Evolutionary conservation across 2,113 vertebrate genomes (phyloP).

Genomic region (Xenopus laevis): DNA sequence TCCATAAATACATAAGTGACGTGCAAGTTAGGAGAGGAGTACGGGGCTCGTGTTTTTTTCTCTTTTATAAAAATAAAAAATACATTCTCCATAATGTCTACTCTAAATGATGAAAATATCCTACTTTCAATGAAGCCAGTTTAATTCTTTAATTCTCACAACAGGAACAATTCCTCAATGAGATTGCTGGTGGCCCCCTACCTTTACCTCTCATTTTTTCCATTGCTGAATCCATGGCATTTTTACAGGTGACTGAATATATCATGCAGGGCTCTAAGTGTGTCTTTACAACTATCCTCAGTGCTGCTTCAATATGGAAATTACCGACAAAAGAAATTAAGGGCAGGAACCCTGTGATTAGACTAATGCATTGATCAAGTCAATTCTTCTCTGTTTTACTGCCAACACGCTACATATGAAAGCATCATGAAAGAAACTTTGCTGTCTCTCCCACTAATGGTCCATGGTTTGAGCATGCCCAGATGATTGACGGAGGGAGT

Average conservation of each 20-base stretch:
- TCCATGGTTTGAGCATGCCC: slow-evolving; percentile 69
- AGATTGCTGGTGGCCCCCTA: slow-evolving; percentile 52
- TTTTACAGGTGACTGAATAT: slow-evolving; percentile 64
- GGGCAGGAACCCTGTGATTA: slow-evolving; percentile 71
- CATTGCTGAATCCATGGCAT: slow-evolving; percentile 50
- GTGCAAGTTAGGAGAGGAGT: too few species aligned
- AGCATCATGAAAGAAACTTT: slow-evolving; percentile 75
- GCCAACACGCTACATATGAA: slow-evolving; percentile 73
- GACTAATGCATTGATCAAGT: slow-evolving; percentile 76
- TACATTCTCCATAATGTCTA: too few species aligned
- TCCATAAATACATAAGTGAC: too few species aligned
- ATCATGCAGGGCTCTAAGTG: slow-evolving; percentile 58
- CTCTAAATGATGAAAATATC: slow-evolving; percentile 55
- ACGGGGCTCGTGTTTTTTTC: too few species aligned
- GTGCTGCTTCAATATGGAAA: slow-evolving; percentile 64
- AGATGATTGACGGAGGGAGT: slow-evolving; percentile 74
- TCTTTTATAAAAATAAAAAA: too few species aligned
- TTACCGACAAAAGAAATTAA: slow-evolving; percentile 78
- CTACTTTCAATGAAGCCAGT: slow-evolving; percentile 55
- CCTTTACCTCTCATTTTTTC: slow-evolving; percentile 53
- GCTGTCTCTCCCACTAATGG: slow-evolving; percentile 73
- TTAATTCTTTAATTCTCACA: slow-evolving; percentile 55
- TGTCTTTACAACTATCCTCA: slow-evolving; percentile 64
- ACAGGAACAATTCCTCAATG: slow-evolving; percentile 63
- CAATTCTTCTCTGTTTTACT: slow-evolving; percentile 77